Conservation (phyloP, 2,888 invertebrate species). For the Synanthedon formicaeformis region DNA sequence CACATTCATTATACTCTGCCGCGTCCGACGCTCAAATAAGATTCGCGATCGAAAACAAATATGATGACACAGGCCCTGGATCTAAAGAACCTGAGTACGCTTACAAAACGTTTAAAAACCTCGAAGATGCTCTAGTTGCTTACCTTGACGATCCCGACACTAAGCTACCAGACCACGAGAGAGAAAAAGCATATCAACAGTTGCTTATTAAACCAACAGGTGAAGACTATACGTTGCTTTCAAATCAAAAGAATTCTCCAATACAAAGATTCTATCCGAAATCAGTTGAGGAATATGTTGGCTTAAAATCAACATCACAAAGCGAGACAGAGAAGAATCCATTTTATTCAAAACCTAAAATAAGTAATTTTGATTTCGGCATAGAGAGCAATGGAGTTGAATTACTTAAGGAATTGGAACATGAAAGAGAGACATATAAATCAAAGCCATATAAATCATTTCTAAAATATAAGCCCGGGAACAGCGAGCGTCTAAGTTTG, state of each 20-base stretch:
- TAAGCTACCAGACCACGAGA: conserved; percentile 42
- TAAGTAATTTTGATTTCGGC: neutral
- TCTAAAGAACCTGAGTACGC: conserved; percentile 39
- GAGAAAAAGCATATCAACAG: conserved; percentile 25
- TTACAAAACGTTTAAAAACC: conserved; percentile 40
- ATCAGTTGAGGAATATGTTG: conserved; percentile 25
- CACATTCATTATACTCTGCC: conserved; percentile 17
- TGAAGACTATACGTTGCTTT: neutral
- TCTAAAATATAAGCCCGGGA: conserved; percentile 9
- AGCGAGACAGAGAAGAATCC: neutral
- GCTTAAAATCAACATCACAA: conserved; percentile 11
- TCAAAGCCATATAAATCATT: neutral
- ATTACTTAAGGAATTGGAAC: neutral
- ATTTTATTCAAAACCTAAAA: neutral
- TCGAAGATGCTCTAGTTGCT: conserved; percentile 45
- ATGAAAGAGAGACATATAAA: neutral
- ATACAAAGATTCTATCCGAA: conserved; percentile 18
- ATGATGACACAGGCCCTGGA: conserved; percentile 60
- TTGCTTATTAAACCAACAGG: conserved; percentile 13
- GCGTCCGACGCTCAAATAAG: conserved; percentile 50
- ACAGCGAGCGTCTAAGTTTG: conserved; percentile 19
- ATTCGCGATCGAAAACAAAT: conserved; percentile 55
- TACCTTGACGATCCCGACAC: conserved; percentile 54
- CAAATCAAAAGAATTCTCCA: neutral
- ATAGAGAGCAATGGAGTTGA: neutral